Base-by-base conservation (phyloP, 64 coral and sea anemone genomes). In the Pocillopora damicornis region DNA sequence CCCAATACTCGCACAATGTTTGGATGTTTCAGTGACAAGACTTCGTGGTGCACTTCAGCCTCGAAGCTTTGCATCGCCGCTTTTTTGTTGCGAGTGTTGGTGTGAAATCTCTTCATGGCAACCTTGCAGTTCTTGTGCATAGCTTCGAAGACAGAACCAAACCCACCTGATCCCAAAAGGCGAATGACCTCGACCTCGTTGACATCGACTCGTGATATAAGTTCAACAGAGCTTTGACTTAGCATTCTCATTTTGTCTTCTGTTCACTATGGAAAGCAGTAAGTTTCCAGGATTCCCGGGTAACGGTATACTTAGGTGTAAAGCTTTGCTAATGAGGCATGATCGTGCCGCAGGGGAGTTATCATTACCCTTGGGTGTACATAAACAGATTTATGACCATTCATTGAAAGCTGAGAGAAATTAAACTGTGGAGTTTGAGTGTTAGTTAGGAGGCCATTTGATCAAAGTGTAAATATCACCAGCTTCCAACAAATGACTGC, bases 21-120 rank as follows among this genome's bases (percentile, higher is more conserved):
- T 20, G 90, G 96, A 68, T 98, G 96, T 26, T 90, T 87, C 15
- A 98, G 79, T 17, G 93, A 71, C 11, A 98, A 83, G 16, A 98
- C 88, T 86, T 98, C 96, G 15, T 75, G 58, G 37, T 91, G 91
- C 42, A 88, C 79, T 73, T 98, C 96, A 11, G 96, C 93, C 76
- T 89, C 17, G 59, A 95, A 98, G 74, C 96, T 98, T 74, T 98
- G 96, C 93, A 98, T 98, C 26, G 96, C 96, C 16, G 96, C 95
- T 77, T 98, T 98, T 71, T 89, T 94, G 75, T 98, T 98, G 35
- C 93, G 93, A 35, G 92, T 94, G 86, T 98, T 98, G 42, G 95
- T 98, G 80, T 98, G 95, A 58, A 98, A 80, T 57, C 75, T 89
- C 86, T 98, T 98, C 11, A 98, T 56, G 10, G 95, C 95, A 57